Conservation (phyloP, 2,797 vertebrate species). For the Spatula versicolor region DNA sequence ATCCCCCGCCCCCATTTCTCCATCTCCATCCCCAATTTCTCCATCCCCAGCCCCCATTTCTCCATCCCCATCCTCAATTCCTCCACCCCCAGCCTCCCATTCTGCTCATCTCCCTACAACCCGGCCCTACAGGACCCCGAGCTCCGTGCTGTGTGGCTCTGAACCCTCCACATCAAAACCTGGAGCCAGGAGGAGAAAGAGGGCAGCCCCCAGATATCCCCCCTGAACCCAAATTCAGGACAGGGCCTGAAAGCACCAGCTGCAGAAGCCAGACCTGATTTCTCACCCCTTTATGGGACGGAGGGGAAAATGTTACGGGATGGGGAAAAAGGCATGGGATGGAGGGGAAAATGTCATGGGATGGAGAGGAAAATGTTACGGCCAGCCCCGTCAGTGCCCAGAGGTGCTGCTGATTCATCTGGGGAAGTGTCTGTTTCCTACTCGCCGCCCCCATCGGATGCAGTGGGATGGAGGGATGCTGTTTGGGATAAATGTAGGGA, state of each 20-base stretch:
- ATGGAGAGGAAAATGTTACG: slow-evolving; percentile 43
- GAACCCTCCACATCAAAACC: not conserved
- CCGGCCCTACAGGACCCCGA: rapidly evolving
- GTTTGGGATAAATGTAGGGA: not conserved
- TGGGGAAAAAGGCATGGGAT: not conserved
- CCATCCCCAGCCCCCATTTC: too few relatives aligned
- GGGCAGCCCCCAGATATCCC: rapidly evolving
- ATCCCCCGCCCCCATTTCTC: not conserved
- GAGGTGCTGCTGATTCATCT: slow-evolving; percentile 58
- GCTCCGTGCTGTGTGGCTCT: not conserved
- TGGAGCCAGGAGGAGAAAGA: not conserved
- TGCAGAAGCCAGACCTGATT: not conserved
- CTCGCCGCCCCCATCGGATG: not conserved
- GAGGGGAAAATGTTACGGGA: slow-evolving; percentile 19
- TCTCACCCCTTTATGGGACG: not conserved
- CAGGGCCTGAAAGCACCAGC: rapidly evolving
- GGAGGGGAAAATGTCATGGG: not conserved
- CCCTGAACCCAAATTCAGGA: not conserved
- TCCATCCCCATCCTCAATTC: rapidly evolving
- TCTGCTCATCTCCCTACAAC: not conserved
- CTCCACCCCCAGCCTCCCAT: too few relatives aligned
- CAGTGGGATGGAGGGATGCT: not conserved
- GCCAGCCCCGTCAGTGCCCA: slow-evolving; percentile 4
- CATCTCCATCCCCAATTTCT: not conserved
- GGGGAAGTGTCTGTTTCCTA: slow-evolving; percentile 16